phyloP scores from a whole-genome alignment of 2,113 vertebrate genomes.

The Crypturellus undulatus region DNA sequence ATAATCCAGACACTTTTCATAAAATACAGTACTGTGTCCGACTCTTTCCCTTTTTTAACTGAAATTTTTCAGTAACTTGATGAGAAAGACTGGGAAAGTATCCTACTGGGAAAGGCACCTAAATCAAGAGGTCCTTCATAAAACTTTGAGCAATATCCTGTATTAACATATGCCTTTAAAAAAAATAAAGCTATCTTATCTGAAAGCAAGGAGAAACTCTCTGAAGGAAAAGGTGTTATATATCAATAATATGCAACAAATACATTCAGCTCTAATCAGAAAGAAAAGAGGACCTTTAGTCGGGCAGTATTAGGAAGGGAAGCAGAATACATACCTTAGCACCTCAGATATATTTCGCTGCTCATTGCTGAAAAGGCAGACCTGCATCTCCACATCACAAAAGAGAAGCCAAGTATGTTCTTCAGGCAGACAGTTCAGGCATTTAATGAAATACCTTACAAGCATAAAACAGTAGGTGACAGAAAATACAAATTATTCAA shows the following conservation, averaged over 20 bases:
- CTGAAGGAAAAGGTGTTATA: background rate
- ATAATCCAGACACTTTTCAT: background rate
- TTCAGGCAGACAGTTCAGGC: background rate
- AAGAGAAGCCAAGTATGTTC: background rate
- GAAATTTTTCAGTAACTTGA: background rate
- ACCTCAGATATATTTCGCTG: background rate
- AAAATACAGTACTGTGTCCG: background rate
- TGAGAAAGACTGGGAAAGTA: background rate
- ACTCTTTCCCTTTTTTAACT: background rate
- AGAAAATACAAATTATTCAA: constrained; percentile 8
- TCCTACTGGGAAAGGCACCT: background rate
- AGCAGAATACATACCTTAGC: constrained; percentile 21
- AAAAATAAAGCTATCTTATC: background rate
- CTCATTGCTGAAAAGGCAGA: background rate
- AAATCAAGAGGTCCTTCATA: background rate
- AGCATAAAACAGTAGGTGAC: background rate
- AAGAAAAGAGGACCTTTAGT: background rate
- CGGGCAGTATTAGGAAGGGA: background rate
- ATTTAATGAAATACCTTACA: background rate
- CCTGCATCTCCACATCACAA: background rate
- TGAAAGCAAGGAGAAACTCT: background rate
- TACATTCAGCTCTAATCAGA: background rate
- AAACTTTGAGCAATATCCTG: background rate
- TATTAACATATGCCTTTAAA: background rate
- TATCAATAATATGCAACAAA: background rate